Conservation (phyloP, 37 sponge, comb jelly and placozoan species). For the Aplysina aerophoba region DNA sequence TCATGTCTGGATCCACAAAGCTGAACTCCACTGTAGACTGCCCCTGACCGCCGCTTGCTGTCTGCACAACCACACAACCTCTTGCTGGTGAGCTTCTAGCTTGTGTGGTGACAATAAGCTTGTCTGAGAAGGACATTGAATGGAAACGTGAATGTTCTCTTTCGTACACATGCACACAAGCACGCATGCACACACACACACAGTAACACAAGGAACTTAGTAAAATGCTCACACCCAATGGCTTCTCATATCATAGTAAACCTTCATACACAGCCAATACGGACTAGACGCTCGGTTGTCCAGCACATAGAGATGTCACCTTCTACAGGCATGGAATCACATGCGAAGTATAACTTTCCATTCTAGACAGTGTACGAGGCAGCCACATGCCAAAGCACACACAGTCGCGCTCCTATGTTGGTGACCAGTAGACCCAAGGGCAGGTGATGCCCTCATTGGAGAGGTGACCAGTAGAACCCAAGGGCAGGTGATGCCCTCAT, state of each 20-base stretch:
- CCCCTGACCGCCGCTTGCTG: slow-evolving; percentile 75
- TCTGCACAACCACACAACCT: slow-evolving; percentile 83
- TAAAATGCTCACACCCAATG: not conserved
- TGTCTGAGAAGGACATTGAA: slow-evolving; percentile 39
- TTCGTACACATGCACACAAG: not conserved
- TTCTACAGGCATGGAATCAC: no score
- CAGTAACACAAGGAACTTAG: slow-evolving; percentile 12
- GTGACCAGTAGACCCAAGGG: no score
- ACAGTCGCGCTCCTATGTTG: no score
- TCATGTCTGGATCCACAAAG: slow-evolving; percentile 41
- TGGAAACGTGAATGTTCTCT: not conserved
- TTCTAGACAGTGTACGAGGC: no score
- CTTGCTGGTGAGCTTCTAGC: slow-evolving; percentile 44
- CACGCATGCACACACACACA: slow-evolving; percentile 7
- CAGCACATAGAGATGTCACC: no score
- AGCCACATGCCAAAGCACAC: no score
- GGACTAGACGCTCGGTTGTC: no score
- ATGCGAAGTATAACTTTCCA: no score
- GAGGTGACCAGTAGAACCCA: no score
- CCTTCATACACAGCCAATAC: not conserved
- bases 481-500: no score
- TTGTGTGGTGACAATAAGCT: slow-evolving; percentile 62
- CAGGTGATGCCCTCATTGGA: no score
- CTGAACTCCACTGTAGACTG: slow-evolving; percentile 68
- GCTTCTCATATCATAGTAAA: no score